Evolutionary conservation across 2,888 invertebrate species (phyloP).

Genomic region (Metellina segmentata): DNA sequence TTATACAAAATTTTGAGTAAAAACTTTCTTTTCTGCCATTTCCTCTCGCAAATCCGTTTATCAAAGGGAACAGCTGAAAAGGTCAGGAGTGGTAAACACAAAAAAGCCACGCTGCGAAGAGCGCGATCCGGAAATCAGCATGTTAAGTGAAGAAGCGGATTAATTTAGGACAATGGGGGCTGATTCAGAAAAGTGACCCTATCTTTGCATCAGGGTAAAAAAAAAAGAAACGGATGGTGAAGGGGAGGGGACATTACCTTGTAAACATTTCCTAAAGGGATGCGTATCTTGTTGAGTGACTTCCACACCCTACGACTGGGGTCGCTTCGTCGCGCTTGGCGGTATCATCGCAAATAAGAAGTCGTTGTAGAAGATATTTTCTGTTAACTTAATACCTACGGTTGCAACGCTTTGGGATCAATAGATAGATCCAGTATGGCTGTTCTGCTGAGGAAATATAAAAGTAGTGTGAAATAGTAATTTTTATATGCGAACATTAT

Average conservation of each 20-base stretch:
- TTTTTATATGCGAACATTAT: too few relatives aligned
- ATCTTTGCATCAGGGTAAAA: slow-evolving; percentile 61
- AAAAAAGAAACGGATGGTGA: not conserved
- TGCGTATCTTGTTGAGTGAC: slow-evolving; percentile 57
- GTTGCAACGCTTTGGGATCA: too few relatives aligned
- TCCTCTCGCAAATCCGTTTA: slow-evolving; percentile 73
- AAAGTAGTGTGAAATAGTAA: too few relatives aligned
- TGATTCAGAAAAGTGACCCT: slow-evolving; percentile 62
- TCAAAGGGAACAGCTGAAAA: slow-evolving; percentile 47
- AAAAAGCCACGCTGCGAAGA: slow-evolving; percentile 10
- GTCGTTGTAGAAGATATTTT: not conserved
- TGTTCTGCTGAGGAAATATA: too few relatives aligned
- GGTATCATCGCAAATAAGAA: not conserved
- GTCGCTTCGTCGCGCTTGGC: slow-evolving; percentile 42
- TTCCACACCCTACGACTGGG: slow-evolving; percentile 48
- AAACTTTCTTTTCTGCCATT: slow-evolving; percentile 60
- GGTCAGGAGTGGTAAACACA: slow-evolving; percentile 19
- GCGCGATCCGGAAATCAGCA: slow-evolving; percentile 72
- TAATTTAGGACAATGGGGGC: slow-evolving; percentile 70
- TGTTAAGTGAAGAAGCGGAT: slow-evolving; percentile 71
- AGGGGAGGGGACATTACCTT: slow-evolving; percentile 66
- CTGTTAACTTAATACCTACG: too few relatives aligned
- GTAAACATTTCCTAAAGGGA: slow-evolving; percentile 76
- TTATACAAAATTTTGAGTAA: slow-evolving; percentile 69
- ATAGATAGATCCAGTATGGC: too few relatives aligned